A percentile compares a stretch with the other conserved stretches of the same genome.
Evolutionary conservation across 2,113 vertebrate species (phyloP).

Genomic region (Melospiza georgiana): DNA sequence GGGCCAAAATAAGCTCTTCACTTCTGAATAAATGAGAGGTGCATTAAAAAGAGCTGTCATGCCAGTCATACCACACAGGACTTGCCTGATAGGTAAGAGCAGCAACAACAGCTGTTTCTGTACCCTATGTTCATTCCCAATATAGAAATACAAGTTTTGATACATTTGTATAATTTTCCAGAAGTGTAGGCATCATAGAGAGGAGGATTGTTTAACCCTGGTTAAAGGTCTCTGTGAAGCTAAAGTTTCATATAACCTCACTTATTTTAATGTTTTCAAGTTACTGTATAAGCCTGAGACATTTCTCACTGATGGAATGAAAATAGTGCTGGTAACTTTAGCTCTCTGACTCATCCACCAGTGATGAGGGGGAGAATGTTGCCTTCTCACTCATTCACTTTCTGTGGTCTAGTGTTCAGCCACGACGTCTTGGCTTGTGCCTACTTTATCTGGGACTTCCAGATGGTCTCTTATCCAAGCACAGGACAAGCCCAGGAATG

Average conservation of each 20-base stretch:
- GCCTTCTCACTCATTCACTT: constrained; percentile 26
- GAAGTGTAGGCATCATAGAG: neutral
- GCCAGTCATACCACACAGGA: neutral
- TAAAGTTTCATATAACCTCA: constrained; percentile 8
- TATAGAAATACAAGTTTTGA: neutral
- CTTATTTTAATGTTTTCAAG: neutral
- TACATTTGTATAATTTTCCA: neutral
- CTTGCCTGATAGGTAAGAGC: neutral
- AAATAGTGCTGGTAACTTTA: constrained; percentile 37
- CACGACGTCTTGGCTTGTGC: constrained; percentile 13
- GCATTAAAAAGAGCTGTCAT: neutral
- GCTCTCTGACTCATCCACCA: constrained; percentile 41
- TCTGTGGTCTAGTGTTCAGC: constrained; percentile 45
- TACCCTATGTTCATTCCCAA: neutral
- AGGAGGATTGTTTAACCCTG: neutral
- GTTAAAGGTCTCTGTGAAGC: neutral
- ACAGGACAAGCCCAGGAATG: constrained; percentile 40
- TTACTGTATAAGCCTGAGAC: neutral
- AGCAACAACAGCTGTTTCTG: neutral
- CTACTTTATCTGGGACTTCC: constrained; percentile 29
- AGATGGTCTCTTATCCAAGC: constrained; percentile 19
- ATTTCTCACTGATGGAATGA: constrained; percentile 1
- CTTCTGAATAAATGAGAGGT: neutral
- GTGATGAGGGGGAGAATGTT: neutral
- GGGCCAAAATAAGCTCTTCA: neutral